phyloP scores from a whole-genome alignment of 1,140 invertebrate species.

The Euura saliciscinereae region DNA sequence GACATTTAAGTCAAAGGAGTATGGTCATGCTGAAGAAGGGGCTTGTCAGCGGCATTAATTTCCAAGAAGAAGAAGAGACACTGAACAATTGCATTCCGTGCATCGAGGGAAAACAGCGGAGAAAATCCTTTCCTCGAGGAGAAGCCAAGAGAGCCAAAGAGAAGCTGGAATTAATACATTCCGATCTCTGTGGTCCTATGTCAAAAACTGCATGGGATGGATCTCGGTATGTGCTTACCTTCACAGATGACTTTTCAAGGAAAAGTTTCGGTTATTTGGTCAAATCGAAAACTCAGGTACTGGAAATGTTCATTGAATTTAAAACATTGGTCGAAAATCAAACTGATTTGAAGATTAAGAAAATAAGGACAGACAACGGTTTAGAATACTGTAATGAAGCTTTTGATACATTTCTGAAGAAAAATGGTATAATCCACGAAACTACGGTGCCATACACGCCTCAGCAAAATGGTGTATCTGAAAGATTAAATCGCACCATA shows the following conservation, averaged over 20 bases:
- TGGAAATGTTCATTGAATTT: neutral
- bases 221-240: neutral
- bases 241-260: neutral
- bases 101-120: slow-evolving; percentile 5
- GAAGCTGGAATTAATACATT: neutral
- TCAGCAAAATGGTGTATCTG: slow-evolving; percentile 51
- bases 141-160: neutral
- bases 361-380: slow-evolving; percentile 47
- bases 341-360: slow-evolving; percentile 38
- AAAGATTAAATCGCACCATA: slow-evolving; percentile 48
- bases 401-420: slow-evolving; percentile 29
- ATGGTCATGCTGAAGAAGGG: slow-evolving; percentile 7
- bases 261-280: neutral
- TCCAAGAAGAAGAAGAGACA: neutral
- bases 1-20: neutral
- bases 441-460: slow-evolving; percentile 46
- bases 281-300: neutral
- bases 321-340: too few species aligned
- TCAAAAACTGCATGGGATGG: neutral
- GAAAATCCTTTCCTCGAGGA: neutral
- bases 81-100: slow-evolving; percentile 5
- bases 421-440: slow-evolving; percentile 31
- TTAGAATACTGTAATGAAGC: slow-evolving; percentile 42
- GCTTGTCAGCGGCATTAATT: neutral
- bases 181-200: neutral